Evolutionary conservation across 2,888 invertebrate genomes (phyloP), one percentile per base, ranked within the genome.

Genomic region (Zelleria hepariella): DNA sequence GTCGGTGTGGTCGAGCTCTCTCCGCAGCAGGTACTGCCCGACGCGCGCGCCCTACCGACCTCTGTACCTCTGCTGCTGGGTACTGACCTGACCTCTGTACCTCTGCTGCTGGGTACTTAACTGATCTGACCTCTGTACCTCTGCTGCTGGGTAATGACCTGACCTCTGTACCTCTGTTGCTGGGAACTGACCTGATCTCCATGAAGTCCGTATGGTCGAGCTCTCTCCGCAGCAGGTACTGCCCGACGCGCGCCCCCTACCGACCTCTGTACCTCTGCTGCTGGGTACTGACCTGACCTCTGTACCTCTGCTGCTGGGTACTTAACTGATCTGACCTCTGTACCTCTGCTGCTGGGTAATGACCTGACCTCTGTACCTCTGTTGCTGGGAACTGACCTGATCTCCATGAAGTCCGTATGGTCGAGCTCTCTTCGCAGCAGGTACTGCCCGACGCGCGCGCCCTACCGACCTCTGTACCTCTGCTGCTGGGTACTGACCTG

Each of bases 111-210:
- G n/a, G n/a, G n/a, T n/a, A n/a, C n/a, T n/a, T n/a, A n/a, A n/a
- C n/a, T n/a, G n/a, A n/a, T n/a, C n/a, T n/a, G n/a, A n/a, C n/a
- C n/a, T n/a, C n/a, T n/a, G n/a, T n/a, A n/a, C n/a, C n/a, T n/a
- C n/a, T n/a, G n/a, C n/a, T n/a, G n/a, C n/a, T n/a, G n/a, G n/a
- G n/a, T n/a, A n/a, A n/a, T n/a, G n/a, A n/a, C n/a, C n/a, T n/a
- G n/a, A n/a, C n/a, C n/a, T n/a, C n/a, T n/a, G n/a, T n/a, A n/a
- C n/a, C n/a, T n/a, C n/a, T n/a, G n/a, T n/a, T n/a, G n/a, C n/a
- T n/a, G n/a, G n/a, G n/a, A n/a, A n/a, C n/a, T n/a, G n/a, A 96
- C 96, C 97, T 93, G 69, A 98, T 97, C 90, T 98, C 98, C 91
- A 96, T 93, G 74, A 97, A 97, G 86, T 97, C 97, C 15, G 90